phyloP scores from a whole-genome alignment of 2,797 vertebrate genomes.

The Diplodus puntazzo region DNA sequence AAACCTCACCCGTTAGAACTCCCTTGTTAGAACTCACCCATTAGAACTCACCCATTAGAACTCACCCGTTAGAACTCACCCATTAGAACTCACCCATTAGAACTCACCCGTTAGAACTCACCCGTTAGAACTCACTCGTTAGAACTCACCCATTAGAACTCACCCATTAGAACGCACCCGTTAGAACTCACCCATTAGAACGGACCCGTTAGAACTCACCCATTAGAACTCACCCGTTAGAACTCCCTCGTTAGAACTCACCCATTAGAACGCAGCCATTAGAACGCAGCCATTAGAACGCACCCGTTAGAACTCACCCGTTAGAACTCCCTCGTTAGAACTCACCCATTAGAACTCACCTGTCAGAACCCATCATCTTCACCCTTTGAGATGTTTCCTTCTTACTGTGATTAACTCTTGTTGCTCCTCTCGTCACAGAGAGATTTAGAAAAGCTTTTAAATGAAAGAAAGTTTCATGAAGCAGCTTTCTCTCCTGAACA shows the following conservation, averaged over 20 bases:
- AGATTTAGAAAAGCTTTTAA: no score
- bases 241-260: not conserved
- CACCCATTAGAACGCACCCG: not conserved
- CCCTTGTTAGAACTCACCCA: not conserved
- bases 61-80: no score
- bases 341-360: not conserved
- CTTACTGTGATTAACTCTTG: no score
- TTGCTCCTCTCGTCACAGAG: no score
- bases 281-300: not conserved
- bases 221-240: not conserved
- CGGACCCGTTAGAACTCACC: constrained; percentile 15
- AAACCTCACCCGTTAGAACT: not conserved
- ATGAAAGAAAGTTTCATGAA: no score
- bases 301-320: no score
- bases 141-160: not conserved
- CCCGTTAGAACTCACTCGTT: not conserved
- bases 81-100: not conserved
- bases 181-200: no score
- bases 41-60: not conserved
- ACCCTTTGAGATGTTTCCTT: no score
- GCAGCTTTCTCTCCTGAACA: no score
- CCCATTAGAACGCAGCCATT: rapidly evolving
- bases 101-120: not conserved
- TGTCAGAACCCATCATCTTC: no score
- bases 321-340: not conserved